Base-by-base conservation (phyloP, 2,888 invertebrate species). In the Pediacus dermestoides region DNA sequence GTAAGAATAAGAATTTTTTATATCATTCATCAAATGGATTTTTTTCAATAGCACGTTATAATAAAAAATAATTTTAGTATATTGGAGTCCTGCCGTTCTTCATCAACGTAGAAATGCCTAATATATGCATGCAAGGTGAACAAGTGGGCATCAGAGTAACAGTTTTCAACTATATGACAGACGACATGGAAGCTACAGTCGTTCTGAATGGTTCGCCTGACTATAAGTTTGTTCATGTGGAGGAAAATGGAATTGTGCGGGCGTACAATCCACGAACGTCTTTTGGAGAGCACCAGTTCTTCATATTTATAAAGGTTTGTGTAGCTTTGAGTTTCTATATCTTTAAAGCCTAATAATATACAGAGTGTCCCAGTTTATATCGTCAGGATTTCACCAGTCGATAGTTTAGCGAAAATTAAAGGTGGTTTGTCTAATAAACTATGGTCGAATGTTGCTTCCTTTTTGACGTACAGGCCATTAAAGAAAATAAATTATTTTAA, bases 221-320 rank as follows among this genome's bases (percentile, higher is more conserved):
- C 64, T 94, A 93, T 67, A 87, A 89, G 70, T 92, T 90, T 60
- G 87, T 92, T 15, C 92, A 93, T 58, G 92, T 93, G 4, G 92
- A 91, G 67, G 82, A 87, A 56, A 81, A 88, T 57, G 92, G 92
- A 34, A 82, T 88, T 37, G 88, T 88, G 33, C 77, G 83, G 1
- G 88, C 93, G 0, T 95, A 94, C 70, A 87, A 84, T 68, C 94
- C 95, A 0, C 77, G 88, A 45, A 92, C 92, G 2, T 88, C 91
- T 1, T 85, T 80, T 65, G 94, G 94, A 41, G 93, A 95, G 68
- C 92, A 94, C 71, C 94, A 96, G 68, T 93, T 94, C 72, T 88
- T 95, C 67, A 81, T 94, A 55, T 93, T 85, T 73, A 81, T 92
- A 35, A 63, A 63, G 53, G 63, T 64, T 33, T 34, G 35, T 37